Conservation (phyloP, 2,888 invertebrate genomes). For the Eupithecia subumbrata region DNA sequence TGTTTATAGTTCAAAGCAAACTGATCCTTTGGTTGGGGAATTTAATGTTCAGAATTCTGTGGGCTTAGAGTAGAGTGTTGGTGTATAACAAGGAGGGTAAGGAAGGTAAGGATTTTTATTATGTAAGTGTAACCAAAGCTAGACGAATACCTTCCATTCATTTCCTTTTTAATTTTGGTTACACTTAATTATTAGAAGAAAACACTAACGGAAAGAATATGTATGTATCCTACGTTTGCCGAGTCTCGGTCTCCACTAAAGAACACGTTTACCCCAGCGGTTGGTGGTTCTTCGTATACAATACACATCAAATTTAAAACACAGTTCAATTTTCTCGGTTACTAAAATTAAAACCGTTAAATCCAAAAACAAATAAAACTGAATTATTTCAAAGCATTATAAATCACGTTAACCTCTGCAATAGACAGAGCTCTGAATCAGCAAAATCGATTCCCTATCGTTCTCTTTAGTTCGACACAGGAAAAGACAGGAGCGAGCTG, state of each 20-base stretch:
- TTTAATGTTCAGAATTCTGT: neutral
- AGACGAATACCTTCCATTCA: neutral
- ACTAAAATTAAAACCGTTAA: neutral
- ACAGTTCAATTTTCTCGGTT: neutral
- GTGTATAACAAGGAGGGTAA: neutral
- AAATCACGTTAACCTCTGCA: neutral
- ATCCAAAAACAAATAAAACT: neutral
- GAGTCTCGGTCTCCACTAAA: too few species aligned
- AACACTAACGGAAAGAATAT: too few species aligned
- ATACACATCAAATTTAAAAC: too few species aligned
- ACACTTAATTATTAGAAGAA: neutral
- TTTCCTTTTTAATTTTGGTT: too few species aligned
- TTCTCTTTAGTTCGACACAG: neutral
- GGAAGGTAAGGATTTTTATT: neutral
- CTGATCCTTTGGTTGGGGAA: neutral
- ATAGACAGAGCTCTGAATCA: neutral
- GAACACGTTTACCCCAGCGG: too few species aligned
- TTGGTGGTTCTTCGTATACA: too few species aligned
- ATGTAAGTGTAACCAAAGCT: neutral
- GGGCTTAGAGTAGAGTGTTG: neutral
- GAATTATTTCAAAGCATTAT: neutral
- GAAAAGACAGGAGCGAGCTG: neutral
- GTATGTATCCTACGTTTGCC: too few species aligned
- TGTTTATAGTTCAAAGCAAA: neutral
- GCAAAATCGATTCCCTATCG: constrained; percentile 1